A percentile compares a stretch with the other conserved stretches of the same genome.
These are phyloP conservation scores for Montipora efflorescens DNA, from an alignment of 64 coral and sea anemone species.

Conservation along the genomic window DNA sequence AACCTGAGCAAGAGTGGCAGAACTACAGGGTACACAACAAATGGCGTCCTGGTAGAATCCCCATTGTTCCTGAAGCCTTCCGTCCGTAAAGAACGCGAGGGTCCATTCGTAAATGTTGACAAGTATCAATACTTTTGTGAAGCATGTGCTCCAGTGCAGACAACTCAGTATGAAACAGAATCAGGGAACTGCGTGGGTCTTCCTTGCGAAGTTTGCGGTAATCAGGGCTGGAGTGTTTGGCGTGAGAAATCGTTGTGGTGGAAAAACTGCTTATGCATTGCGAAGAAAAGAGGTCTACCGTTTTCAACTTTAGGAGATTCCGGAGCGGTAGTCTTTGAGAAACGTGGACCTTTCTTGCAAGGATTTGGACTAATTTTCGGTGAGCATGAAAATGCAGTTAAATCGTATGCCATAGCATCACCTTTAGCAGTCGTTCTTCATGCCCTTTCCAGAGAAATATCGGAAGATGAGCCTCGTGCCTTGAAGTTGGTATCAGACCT, in stretches of 20 bases:
- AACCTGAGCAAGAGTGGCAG: slow-evolving; percentile 4
- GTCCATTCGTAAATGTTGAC: neutral
- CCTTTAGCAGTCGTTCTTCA: neutral
- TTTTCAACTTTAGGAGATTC: slow-evolving; percentile 6
- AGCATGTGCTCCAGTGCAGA: neutral
- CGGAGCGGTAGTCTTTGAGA: slow-evolving; percentile 1
- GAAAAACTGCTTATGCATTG: neutral
- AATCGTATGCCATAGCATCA: slow-evolving; percentile 1
- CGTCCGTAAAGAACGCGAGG: neutral
- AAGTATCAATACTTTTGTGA: neutral
- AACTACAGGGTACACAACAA: neutral
- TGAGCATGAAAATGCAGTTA: neutral
- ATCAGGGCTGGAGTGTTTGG: neutral
- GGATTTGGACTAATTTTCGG: neutral
- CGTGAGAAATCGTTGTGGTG: neutral
- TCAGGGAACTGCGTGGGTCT: neutral
- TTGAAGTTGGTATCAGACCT: neutral
- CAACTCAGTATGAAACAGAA: neutral
- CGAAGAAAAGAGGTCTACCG: neutral
- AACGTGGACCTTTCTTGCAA: too few relatives aligned
- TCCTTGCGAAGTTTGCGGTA: neutral
- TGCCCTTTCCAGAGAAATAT: neutral
- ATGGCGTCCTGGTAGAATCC: neutral
- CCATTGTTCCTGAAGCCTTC: neutral
- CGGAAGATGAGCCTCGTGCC: neutral